These are phyloP conservation scores for Phaethornis superciliosus DNA, from an alignment of 2,113 vertebrate species.

Conservation along the genomic window DNA sequence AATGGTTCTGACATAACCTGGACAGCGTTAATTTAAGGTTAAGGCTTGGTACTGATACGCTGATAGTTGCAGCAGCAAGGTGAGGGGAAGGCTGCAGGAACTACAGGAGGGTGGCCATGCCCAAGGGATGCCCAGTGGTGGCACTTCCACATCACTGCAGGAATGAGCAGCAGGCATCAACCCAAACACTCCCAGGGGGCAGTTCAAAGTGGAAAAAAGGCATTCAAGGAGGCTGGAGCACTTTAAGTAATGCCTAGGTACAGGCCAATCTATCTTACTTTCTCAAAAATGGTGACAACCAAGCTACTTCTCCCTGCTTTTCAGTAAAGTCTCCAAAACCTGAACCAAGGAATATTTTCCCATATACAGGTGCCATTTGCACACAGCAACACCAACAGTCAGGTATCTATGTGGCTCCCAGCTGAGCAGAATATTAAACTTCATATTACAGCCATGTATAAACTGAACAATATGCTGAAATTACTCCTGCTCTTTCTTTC, in stretches of 20 bases:
- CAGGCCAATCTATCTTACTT: neutral
- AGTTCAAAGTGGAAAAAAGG: neutral
- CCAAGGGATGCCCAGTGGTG: fast-evolving
- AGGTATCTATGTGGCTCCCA: neutral
- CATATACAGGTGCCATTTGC: neutral
- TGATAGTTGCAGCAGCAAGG: neutral
- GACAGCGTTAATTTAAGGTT: neutral
- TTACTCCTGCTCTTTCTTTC: neutral
- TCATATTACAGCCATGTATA: neutral
- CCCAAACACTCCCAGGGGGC: neutral
- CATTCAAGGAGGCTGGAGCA: neutral
- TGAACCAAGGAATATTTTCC: neutral
- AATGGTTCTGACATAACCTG: neutral
- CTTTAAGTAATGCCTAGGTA: neutral
- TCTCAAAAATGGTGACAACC: neutral
- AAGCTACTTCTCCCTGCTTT: neutral
- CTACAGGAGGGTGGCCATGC: fast-evolving
- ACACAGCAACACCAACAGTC: neutral
- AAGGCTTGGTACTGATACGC: neutral
- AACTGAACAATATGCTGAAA: neutral
- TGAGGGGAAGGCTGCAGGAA: neutral
- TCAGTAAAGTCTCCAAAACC: neutral
- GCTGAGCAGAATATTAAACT: slow-evolving; percentile 1
- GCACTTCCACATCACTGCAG: fast-evolving
- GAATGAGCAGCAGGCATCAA: fast-evolving